Conservation (phyloP, 2,888 invertebrate genomes). For the Orthosia incerta region DNA sequence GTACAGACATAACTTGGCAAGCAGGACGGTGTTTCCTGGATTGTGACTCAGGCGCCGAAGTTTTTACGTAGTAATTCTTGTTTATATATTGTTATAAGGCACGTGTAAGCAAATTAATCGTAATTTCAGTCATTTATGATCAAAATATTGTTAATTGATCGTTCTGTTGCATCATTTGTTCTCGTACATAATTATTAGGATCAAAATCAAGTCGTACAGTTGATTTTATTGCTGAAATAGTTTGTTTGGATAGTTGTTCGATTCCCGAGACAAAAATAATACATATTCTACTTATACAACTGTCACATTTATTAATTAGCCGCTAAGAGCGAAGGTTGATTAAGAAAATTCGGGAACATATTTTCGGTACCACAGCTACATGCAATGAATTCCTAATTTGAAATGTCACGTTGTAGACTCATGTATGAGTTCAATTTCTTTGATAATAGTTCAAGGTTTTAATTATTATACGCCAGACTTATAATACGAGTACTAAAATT, state of each 20-base stretch:
- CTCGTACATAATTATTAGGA: conserved; percentile 2
- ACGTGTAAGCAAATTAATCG: neutral
- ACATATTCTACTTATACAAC: conserved; percentile 8
- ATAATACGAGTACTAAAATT: no score
- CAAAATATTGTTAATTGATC: neutral
- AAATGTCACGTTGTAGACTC: conserved; percentile 21
- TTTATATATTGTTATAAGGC: conserved; percentile 36
- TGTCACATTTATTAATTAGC: conserved; percentile 21
- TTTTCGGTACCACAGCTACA: conserved; percentile 5
- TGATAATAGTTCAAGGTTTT: conserved; percentile 2
- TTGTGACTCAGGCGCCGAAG: conserved; percentile 74
- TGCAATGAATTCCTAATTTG: conserved; percentile 28
- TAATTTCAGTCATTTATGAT: neutral
- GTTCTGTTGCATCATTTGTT: neutral
- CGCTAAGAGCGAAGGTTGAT: conserved; percentile 21
- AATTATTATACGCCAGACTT: neutral
- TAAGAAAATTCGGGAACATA: conserved; percentile 11
- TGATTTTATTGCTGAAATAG: conserved; percentile 9
- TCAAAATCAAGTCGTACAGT: conserved; percentile 13
- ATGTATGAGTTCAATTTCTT: conserved; percentile 10
- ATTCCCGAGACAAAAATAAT: conserved; percentile 33
- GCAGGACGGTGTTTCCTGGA: conserved; percentile 81
- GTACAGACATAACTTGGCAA: conserved; percentile 74
- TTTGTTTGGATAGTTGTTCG: neutral
- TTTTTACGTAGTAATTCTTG: conserved; percentile 33